Evolutionary conservation across 2,797 vertebrate genomes (phyloP).

Genomic region (Schizopygopsis pylzovi): DNA sequence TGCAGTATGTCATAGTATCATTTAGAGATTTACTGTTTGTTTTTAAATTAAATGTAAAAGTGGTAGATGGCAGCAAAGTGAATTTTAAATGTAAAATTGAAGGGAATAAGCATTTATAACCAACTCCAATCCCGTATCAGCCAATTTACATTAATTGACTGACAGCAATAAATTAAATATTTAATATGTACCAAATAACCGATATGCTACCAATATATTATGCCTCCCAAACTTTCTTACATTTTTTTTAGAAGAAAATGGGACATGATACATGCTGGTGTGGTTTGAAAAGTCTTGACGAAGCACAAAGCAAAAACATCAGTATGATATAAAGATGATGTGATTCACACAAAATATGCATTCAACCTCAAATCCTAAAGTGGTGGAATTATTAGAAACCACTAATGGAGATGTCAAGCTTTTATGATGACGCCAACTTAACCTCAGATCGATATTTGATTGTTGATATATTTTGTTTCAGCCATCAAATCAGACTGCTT

Average conservation of each 20-base stretch:
- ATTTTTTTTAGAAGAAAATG: not conserved
- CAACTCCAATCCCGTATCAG: not conserved
- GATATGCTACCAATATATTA: not conserved
- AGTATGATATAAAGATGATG: not conserved
- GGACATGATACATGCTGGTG: not conserved
- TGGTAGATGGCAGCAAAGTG: not conserved
- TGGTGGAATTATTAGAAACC: not conserved
- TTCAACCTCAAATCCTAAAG: not conserved
- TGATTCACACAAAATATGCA: not conserved
- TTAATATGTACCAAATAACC: not conserved
- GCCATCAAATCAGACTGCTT: not conserved
- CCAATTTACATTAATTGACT: not conserved
- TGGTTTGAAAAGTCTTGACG: not conserved
- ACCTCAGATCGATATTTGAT: not conserved
- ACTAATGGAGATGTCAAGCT: not conserved
- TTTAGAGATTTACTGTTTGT: not conserved
- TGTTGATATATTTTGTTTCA: slow-evolving; percentile 1
- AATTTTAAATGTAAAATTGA: not conserved
- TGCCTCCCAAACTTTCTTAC: not conserved
- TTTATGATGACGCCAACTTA: not conserved
- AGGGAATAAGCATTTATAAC: not conserved
- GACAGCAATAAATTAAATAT: not conserved
- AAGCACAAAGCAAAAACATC: not conserved
- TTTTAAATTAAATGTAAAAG: not conserved
- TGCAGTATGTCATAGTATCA: not conserved